A percentile compares a stretch with the other conserved stretches of the same genome.
Conservation (phyloP, 2,888 invertebrate species). For the Geophilus truncorum region DNA sequence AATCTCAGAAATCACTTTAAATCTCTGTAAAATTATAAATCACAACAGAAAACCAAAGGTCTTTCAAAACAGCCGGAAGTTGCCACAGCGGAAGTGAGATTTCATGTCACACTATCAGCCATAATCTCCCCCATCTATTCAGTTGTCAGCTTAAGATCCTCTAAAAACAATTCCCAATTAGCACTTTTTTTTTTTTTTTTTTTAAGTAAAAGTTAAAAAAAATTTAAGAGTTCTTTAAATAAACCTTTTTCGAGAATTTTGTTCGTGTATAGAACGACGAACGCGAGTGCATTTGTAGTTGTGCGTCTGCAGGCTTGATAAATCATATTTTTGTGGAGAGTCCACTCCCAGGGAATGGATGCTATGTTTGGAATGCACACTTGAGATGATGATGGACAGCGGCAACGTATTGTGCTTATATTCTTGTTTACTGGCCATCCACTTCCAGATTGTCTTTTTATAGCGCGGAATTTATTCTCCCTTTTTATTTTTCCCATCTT, state of each 20-base stretch:
- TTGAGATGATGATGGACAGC: slow-evolving; percentile 22
- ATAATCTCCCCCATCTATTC: too few species aligned
- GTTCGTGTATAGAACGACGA: neutral
- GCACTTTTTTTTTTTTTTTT: too few species aligned
- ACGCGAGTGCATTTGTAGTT: neutral
- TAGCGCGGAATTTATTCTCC: neutral
- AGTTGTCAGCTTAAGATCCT: too few species aligned
- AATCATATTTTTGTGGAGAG: slow-evolving; percentile 24
- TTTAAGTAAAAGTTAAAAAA: too few species aligned
- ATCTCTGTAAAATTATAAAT: too few species aligned
- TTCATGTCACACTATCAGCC: too few species aligned
- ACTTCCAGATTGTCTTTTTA: neutral
- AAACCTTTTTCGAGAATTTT: neutral
- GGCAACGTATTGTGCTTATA: neutral
- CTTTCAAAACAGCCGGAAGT: too few species aligned
- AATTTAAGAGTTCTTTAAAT: neutral
- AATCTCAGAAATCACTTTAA: too few species aligned
- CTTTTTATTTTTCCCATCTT: neutral
- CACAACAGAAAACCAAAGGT: too few species aligned
- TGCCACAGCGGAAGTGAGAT: too few species aligned
- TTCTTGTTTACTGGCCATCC: slow-evolving; percentile 20
- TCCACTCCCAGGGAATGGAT: slow-evolving; percentile 15
- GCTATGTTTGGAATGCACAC: slow-evolving; percentile 27
- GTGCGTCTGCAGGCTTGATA: slow-evolving; percentile 1
- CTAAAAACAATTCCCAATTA: too few species aligned